These are phyloP conservation scores for Ceraclea dissimilis DNA, from an alignment of 2,888 invertebrate genomes.

Conservation along the genomic window DNA sequence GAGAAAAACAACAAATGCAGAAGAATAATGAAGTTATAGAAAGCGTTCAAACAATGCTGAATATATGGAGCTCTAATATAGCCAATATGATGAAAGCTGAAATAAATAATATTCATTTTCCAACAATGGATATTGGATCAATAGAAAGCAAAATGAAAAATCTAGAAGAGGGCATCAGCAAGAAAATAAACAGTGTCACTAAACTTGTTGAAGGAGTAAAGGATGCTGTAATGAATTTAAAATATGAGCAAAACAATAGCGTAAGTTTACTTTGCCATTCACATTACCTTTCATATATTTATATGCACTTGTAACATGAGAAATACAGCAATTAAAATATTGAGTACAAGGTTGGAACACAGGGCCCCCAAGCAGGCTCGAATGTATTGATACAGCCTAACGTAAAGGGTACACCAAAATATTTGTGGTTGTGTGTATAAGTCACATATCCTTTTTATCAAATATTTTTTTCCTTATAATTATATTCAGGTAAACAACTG, in stretches of 20 bases:
- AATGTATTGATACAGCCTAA: too few relatives aligned
- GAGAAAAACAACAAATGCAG: constrained; percentile 55
- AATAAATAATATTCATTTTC: constrained; percentile 28
- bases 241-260: constrained; percentile 10
- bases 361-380: too few relatives aligned
- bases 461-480: too few relatives aligned
- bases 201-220: constrained; percentile 32
- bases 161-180: constrained; percentile 28
- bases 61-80: constrained; percentile 36
- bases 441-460: too few relatives aligned
- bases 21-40: constrained; percentile 54
- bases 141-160: constrained; percentile 26
- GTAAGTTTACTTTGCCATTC: too few relatives aligned
- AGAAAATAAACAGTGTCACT: constrained; percentile 37
- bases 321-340: too few relatives aligned
- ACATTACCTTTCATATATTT: too few relatives aligned
- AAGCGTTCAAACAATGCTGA: constrained; percentile 42
- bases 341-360: too few relatives aligned
- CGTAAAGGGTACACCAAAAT: too few relatives aligned
- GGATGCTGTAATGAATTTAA: constrained; percentile 8
- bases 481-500: neutral
- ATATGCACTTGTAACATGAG: too few relatives aligned
- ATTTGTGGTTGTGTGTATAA: too few relatives aligned
- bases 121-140: constrained; percentile 33
- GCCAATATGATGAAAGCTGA: constrained; percentile 39